Evolutionary conservation across 1,140 invertebrate species (phyloP), one percentile per base, ranked within the genome.

Genomic region (Sarcophaga bullata): DNA sequence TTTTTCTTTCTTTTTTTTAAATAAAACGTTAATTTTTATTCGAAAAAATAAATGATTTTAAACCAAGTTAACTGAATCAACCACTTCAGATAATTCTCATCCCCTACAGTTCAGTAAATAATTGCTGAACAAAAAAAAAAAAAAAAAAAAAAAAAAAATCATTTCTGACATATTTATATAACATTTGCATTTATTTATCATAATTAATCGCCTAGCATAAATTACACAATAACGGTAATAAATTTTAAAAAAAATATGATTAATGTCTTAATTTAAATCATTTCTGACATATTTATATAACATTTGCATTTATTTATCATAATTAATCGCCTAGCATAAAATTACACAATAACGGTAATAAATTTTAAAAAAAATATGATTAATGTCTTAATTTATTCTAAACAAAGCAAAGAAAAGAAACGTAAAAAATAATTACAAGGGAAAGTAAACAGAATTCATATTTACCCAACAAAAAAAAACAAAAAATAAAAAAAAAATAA

Each of bases 231-330:
- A 75, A 75, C n/a, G 25, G 68, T 46, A 75, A 75, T 48, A 75
- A 75, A 75, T 25, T 73, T 25, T 25, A 78, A 76, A 76, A 78
- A 17, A 78, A 52, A 78, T 52, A 48, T 78, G 47, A 78, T 78
- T 78, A 78, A 78, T 78, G 75, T 78, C 75, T 78, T 78, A 78
- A 78, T 78, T 78, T 78, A 50, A n/a, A n/a, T n/a, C n/a, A n/a
- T n/a, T n/a, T n/a, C n/a, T n/a, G n/a, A n/a, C n/a, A 78, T 46
- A 78, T 46, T 10, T 13, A 48, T 46, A 78, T 17, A 78, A 37
- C 25, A 37, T 76, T 48, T 47, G 17, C 73, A 81, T 49, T 52
- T 50, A 78, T 78, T 76, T 76, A 76, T 76, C 48, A 76, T 49
- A 76, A 78, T 78, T 78, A 52, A 78, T 78, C 75, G 19, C 37